Evolutionary conservation across 1,140 invertebrate species (phyloP), one percentile per base, ranked within the genome.

Genomic region (Bradysia coprophila): DNA sequence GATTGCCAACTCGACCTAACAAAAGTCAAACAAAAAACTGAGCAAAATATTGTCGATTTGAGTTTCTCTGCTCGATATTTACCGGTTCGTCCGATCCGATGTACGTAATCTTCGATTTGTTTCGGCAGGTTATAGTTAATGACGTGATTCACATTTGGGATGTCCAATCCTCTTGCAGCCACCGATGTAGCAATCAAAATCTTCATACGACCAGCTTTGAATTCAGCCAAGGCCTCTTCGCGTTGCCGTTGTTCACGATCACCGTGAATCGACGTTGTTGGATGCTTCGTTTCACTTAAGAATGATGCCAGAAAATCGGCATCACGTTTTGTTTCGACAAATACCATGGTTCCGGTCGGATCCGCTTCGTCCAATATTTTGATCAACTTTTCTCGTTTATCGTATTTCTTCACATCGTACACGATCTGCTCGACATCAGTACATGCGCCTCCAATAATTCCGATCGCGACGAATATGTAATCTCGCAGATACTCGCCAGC

Each of bases 51-150:
- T n/a, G n/a, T n/a, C n/a, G n/a, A n/a, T n/a, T n/a, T n/a, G n/a
- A n/a, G n/a, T n/a, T n/a, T n/a, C n/a, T n/a, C n/a, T n/a, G n/a
- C n/a, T n/a, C n/a, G n/a, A n/a, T n/a, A n/a, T n/a, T n/a, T n/a
- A n/a, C n/a, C 93, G n/a, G 92, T 97, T 51, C 92, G 68, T 1
- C 93, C 93, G 53, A 96, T 95, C 36, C 92, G 69, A 64, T 97
- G 93, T 4, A 95, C 88, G 56, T 97, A 97, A 43, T 93, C 88
- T 45, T 93, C 88, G 44, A 94, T 83, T 20, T 68, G 67, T 4
- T 32, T 10, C 8, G 90, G 90, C 49, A 94, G 67, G 65, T 95
- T 91, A 64, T 87, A 95, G 61, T 95, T 94, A 48, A 94, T 89
- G 22, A 94, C 88, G 57, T 88, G 85, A 45, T 83, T 84, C 1